Conservation (phyloP, 2,113 vertebrate genomes). For the Prunella fulvescens region DNA sequence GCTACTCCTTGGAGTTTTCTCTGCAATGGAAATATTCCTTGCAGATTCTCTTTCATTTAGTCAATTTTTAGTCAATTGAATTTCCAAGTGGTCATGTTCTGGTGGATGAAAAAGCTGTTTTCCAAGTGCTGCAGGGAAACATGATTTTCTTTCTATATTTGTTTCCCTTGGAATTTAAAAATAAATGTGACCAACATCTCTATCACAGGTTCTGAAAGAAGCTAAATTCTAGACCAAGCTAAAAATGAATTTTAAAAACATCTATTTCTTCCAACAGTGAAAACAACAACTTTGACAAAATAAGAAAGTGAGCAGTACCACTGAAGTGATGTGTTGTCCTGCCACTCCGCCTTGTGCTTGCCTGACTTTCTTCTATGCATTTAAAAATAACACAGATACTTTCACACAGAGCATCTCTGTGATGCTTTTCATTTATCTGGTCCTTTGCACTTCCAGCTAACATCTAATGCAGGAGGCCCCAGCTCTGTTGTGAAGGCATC, state of each 20-base stretch:
- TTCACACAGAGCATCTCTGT: not conserved
- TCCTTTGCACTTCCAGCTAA: not conserved
- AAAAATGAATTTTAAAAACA: not conserved
- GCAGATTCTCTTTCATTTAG: not conserved
- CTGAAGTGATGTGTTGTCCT: not conserved
- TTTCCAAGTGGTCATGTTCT: not conserved
- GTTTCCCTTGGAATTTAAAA: slow-evolving; percentile 4
- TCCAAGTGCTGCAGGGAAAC: not conserved
- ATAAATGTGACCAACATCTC: not conserved
- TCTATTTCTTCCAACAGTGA: not conserved
- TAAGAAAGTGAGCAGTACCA: not conserved
- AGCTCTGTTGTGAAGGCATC: not conserved
- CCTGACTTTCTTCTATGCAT: not conserved
- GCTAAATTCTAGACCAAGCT: not conserved
- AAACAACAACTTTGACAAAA: not conserved
- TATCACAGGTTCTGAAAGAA: not conserved
- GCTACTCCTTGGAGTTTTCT: not conserved
- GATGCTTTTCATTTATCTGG: not conserved
- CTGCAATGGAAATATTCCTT: not conserved
- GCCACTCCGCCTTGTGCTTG: not conserved
- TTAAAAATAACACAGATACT: not conserved
- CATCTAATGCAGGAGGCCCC: not conserved
- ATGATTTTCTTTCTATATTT: not conserved
- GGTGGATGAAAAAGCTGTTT: not conserved
- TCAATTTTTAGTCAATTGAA: not conserved